These are phyloP conservation scores for Esox niger DNA, from an alignment of 2,113 vertebrate genomes.

Conservation along the genomic window DNA sequence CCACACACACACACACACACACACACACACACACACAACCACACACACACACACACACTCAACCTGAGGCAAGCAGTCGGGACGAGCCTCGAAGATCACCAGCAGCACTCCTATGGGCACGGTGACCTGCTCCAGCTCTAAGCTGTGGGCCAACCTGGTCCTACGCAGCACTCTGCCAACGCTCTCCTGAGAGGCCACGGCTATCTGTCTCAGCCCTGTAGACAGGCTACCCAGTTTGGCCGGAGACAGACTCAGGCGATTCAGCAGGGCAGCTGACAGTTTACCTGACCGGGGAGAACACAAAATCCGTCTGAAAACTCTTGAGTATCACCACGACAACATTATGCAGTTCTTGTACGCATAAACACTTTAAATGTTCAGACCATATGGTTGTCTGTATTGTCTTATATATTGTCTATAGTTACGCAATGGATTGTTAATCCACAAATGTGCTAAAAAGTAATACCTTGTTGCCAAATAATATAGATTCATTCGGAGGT, in stretches of 20 bases:
- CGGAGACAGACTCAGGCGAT: constrained; percentile 88
- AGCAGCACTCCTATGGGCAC: constrained; percentile 97
- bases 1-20: too few relatives aligned
- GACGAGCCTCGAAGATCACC: constrained; percentile 97
- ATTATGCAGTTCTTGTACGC: too few relatives aligned
- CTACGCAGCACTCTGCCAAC: constrained; percentile 86
- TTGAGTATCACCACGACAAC: too few relatives aligned
- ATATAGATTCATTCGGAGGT: too few relatives aligned
- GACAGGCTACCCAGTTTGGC: constrained; percentile 93
- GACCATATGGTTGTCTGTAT: too few relatives aligned
- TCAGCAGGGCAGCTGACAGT: constrained; percentile 81
- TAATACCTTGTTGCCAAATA: too few relatives aligned
- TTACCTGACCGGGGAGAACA: constrained; percentile 68
- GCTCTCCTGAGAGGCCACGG: constrained; percentile 84
- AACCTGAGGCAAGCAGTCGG: constrained; percentile 98
- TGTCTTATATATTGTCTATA: too few relatives aligned
- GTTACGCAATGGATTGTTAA: too few relatives aligned
- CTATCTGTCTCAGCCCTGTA: constrained; percentile 92
- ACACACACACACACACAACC: too few relatives aligned
- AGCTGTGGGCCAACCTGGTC: constrained; percentile 87
- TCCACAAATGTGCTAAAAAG: too few relatives aligned
- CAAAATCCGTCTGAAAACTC: too few relatives aligned
- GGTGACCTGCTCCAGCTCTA: constrained; percentile 94
- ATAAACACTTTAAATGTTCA: not conserved
- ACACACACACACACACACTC: too few relatives aligned